Conservation (phyloP, 2,797 vertebrate species). For the Danionella dracula region DNA sequence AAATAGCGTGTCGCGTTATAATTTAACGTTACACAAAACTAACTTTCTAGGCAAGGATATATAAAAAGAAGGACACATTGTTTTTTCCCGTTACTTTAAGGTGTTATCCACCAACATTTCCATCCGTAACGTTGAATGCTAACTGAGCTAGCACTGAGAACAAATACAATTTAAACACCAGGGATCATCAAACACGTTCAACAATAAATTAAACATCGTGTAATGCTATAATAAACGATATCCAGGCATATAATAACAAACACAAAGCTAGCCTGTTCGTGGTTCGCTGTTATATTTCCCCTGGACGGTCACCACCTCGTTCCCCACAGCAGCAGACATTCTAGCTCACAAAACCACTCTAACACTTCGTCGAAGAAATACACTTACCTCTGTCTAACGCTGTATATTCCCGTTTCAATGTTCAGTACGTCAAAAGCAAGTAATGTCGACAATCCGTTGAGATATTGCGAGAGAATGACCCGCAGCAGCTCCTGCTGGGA, state of each 20-base stretch:
- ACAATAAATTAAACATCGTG: too few relatives aligned
- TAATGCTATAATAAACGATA: too few relatives aligned
- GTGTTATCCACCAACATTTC: slow-evolving; percentile 2
- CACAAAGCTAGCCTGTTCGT: background rate
- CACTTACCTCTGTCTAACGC: slow-evolving; percentile 67
- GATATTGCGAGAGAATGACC: slow-evolving; percentile 32
- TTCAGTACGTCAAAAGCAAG: slow-evolving; percentile 49
- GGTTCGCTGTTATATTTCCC: background rate
- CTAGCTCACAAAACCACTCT: background rate
- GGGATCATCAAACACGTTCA: background rate
- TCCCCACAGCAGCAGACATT: slow-evolving; percentile 7
- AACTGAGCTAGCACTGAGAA: slow-evolving; percentile 7
- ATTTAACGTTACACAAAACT: too few relatives aligned
- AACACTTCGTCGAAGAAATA: slow-evolving; percentile 11
- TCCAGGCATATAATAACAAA: too few relatives aligned
- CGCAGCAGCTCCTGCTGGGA: slow-evolving; percentile 32
- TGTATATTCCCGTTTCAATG: slow-evolving; percentile 60
- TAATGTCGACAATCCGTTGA: slow-evolving; percentile 42
- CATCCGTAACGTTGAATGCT: slow-evolving; percentile 19
- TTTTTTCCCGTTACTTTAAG: background rate
- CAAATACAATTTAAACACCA: background rate
- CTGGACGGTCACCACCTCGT: background rate
- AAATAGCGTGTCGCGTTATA: too few relatives aligned
- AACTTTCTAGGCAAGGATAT: too few relatives aligned
- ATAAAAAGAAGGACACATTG: background rate